These are phyloP conservation scores for Limnephilus auricula DNA, from an alignment of 2,888 invertebrate genomes.

Conservation along the genomic window DNA sequence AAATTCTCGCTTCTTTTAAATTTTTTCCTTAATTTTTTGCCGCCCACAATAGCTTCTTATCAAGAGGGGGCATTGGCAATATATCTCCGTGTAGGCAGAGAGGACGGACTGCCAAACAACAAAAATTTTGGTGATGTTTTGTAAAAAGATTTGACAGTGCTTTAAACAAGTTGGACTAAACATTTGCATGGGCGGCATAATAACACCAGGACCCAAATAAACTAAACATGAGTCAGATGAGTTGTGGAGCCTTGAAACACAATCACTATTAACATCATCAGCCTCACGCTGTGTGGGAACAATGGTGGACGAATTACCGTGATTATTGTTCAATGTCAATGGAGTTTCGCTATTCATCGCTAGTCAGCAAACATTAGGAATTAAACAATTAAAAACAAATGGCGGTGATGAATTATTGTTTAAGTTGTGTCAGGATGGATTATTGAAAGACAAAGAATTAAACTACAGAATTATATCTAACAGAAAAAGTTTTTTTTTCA, in stretches of 20 bases:
- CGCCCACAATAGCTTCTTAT: too few relatives aligned
- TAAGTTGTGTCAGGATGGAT: neutral
- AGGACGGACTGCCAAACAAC: too few relatives aligned
- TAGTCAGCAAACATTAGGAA: neutral
- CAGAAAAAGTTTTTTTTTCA: too few relatives aligned
- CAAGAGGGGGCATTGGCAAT: too few relatives aligned
- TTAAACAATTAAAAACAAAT: neutral
- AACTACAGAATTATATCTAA: too few relatives aligned
- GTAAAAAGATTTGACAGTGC: neutral
- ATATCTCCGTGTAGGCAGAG: too few relatives aligned
- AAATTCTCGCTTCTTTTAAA: too few relatives aligned
- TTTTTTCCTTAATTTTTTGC: too few relatives aligned
- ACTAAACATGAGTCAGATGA: neutral
- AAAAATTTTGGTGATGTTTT: neutral
- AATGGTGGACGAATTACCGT: neutral
- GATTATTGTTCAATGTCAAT: neutral
- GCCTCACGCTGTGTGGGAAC: constrained; percentile 2
- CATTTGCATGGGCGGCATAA: neutral
- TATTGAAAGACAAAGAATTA: neutral
- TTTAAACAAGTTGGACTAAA: neutral
- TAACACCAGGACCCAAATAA: neutral
- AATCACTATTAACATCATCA: neutral
- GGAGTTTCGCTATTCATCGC: neutral
- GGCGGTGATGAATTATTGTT: neutral
- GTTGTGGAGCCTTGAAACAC: neutral